Evolutionary conservation across 1,140 invertebrate genomes (phyloP), one percentile per base, ranked within the genome.

Genomic region (Zaprionus taronus): DNA sequence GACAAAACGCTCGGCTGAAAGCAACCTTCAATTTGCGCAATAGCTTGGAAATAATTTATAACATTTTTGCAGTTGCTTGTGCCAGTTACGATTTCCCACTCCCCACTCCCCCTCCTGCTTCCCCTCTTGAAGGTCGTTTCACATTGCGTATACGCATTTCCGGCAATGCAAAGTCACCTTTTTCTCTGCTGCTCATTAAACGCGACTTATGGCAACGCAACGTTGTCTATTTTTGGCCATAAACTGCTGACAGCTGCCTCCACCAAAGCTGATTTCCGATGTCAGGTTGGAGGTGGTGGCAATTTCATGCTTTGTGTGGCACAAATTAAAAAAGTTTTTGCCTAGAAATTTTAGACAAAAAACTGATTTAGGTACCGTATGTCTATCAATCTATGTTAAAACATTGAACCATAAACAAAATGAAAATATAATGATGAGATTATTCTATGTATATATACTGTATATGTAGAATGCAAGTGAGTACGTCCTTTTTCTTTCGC

Each of bases 31-130:
- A 87, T 81, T 89, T 89, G 84, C 64, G 60, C 83, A 87, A 83
- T 83, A 87, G 83, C 80, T 80, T 81, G 83, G 84, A 87, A 87
- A 87, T 87, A 87, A 87, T 89, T 86, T 86, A 89, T 83, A 86
- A 86, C 83, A 83, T 80, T 83, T 76, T 83, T 34, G 67, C 80
- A 83, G 75, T 77, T 31, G 17, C 49, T 26, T 63, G 26, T 70
- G 28, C 17, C 20, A 49, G 47, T 22, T 38, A 1, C 9, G 34
- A 20, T 14, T 34, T 31, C 31, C 31, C 31, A 34, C 9, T 34
- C 31, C 11, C n/a, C n/a, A n/a, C n/a, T 22, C 24, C 11, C 20
- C 5, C 47, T 49, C 7, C 9, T 22, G 17, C 51, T 24, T 4
- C 0, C 24, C 24, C 1, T 41, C 63, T 38, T 49, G 62, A 28